Evolutionary conservation across 2,113 vertebrate species (phyloP), one percentile per base, ranked within the genome.

Genomic region (Indicator maculatus): DNA sequence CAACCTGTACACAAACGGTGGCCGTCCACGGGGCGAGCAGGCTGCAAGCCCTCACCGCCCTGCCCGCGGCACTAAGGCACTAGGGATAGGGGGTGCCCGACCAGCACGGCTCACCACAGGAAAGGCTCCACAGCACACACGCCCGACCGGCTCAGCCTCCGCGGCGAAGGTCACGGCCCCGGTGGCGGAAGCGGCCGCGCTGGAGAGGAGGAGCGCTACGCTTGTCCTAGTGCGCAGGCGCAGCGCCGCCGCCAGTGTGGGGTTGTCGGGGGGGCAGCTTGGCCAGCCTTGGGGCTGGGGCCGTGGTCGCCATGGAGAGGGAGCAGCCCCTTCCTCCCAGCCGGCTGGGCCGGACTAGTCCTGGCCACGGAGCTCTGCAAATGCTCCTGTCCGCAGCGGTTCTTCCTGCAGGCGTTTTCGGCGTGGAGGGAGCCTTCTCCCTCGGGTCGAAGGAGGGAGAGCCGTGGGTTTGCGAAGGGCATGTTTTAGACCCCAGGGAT

Each of bases 311-410:
- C 24, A 2, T 11, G 36, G 59, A 20, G 52, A 10, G 4, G 21
- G 26, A 26, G 23, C 23, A 52, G 50, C 6, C 6, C 23, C 23
- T 52, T 26, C 12, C 23, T 52, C 23, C 23, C 23, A 26, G 50
- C 50, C 12, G 50, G 23, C 23, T 12, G 31, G 19, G 11, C 23
- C 33, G 23, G n/a, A 21, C 11, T 33, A 41, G 30, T 16, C 31
- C 21, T 11, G 36, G 12, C 6, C 36, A 24, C 3, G 12, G 2
- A 0, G 12, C 8, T 10, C 8, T 3, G 6, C 1, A 0, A 0
- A 0, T 1, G 0, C 1, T 21, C 0, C 11, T 1, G 5, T 0
- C 4, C 3, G 6, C 31, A 0, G 15, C 8, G 0, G 8, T 23
- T 60, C 58, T n/a, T 21, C 33, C 9, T 36, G 6, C 61, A 26